phyloP scores from a whole-genome alignment of 2,113 vertebrate genomes.

The Rhagologus leucostigma region DNA sequence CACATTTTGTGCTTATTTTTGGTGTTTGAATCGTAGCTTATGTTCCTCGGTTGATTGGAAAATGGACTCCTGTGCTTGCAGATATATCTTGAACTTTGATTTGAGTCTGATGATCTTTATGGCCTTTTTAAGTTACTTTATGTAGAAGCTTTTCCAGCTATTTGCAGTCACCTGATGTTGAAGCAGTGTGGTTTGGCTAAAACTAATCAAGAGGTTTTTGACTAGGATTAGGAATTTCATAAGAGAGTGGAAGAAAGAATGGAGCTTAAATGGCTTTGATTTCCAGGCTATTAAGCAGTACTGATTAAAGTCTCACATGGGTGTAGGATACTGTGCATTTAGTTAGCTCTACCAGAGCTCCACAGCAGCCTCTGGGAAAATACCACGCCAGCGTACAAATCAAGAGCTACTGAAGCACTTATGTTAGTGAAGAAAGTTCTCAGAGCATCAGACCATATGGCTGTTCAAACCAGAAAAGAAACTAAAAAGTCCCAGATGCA shows the following conservation, averaged over 20 bases:
- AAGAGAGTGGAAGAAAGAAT: not conserved
- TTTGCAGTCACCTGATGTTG: not conserved
- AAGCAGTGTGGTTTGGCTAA: not conserved
- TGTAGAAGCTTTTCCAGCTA: not conserved
- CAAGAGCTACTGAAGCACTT: slow-evolving; percentile 4
- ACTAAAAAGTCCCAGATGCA: slow-evolving; percentile 16
- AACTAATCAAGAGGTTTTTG: not conserved
- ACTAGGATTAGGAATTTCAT: not conserved
- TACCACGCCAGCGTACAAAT: not conserved
- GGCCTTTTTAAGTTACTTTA: not conserved
- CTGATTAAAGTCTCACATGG: slow-evolving; percentile 3
- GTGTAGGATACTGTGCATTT: not conserved
- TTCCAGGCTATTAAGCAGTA: slow-evolving; percentile 2
- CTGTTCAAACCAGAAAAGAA: not conserved
- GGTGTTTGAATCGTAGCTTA: not conserved
- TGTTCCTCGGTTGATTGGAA: not conserved
- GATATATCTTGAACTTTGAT: not conserved
- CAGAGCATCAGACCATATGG: not conserved
- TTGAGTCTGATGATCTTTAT: not conserved
- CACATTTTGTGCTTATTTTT: not conserved
- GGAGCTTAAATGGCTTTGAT: slow-evolving; percentile 3
- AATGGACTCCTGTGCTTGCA: not conserved
- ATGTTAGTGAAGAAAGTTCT: not conserved
- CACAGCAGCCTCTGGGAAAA: not conserved
- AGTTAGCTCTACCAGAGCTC: not conserved